Base-by-base conservation (phyloP, 2,797 vertebrate species). In the Linurgus olivaceus region DNA sequence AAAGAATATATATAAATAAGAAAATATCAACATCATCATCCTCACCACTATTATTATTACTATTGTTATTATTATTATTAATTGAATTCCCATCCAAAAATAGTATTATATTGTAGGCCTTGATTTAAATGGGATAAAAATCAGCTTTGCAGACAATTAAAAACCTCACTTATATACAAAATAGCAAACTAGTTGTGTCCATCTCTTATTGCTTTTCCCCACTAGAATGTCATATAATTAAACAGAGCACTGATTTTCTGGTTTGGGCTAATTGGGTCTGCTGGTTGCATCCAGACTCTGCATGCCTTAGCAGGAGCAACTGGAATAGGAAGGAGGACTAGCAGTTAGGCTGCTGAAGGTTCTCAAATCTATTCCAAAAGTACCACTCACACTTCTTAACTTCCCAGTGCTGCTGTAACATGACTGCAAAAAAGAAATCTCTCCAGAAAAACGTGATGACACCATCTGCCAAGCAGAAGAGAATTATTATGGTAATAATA, bases 381-480 rank as follows among this genome's bases (percentile, higher is more conserved):
- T 37, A 31, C 12, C 6, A 23, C 8, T 73, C 35, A 15, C 8
- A 58, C 6, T 52, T 50, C n/a, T 31, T 40, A 66, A 54, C 4
- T 74, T 77, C 7, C 17, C 31, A 88, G 6, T 9, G 45, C 4
- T 62, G 48, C 9, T 0, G 0, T 55, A 33, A 42, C 8, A 40
- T 31, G 8, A 66, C 44, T 55, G 13, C 16, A 70, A 59, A 62
- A 83, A 63, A 11, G 6, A 86, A 73, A 7, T 16, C 16, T 71
- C 70, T 63, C 72, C 4, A 8, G 9, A 18, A 5, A 52, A 84
- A 63, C 29, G 2, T 23, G n/a, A 62, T 80, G 25, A 45, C 6
- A 14, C 2, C 10, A 3, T 42, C 23, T 65, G 8, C 26, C 8
- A 15, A 35, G 47, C 11, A 72, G 21, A 72, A 80, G 14, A 55